phyloP scores from a whole-genome alignment of 2,888 invertebrate genomes.

The Cryptus viduatorius region DNA sequence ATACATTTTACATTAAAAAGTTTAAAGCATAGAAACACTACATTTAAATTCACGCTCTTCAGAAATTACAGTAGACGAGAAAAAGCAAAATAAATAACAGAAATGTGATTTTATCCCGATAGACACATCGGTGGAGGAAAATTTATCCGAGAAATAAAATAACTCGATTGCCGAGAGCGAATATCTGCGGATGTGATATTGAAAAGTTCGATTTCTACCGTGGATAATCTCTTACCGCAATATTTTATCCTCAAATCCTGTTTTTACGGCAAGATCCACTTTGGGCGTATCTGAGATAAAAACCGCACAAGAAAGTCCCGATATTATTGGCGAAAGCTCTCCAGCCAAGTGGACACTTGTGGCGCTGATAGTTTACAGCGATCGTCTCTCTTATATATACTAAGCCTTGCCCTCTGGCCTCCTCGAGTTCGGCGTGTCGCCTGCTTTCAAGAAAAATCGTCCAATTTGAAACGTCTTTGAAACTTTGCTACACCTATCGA shows the following conservation, averaged over 20 bases:
- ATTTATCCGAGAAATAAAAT: conserved; percentile 28
- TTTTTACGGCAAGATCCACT: conserved; percentile 62
- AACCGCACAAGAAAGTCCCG: conserved; percentile 48
- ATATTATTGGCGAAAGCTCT: conserved; percentile 66
- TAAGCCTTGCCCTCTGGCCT: conserved; percentile 11
- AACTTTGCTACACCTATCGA: conserved; percentile 18
- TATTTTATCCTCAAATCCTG: conserved; percentile 60
- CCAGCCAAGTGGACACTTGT: conserved; percentile 69
- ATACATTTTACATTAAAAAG: not conserved
- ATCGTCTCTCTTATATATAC: conserved; percentile 32
- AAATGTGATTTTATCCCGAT: not conserved
- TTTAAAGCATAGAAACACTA: not conserved
- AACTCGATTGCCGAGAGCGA: conserved; percentile 23
- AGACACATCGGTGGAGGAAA: not conserved
- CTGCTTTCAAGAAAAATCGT: conserved; percentile 36
- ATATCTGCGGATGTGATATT: conserved; percentile 32
- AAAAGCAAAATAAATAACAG: not conserved
- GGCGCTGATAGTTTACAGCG: conserved; percentile 69
- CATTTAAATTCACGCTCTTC: not conserved
- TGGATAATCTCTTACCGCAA: conserved; percentile 49
- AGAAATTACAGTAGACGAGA: not conserved
- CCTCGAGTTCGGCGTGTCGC: conserved; percentile 22
- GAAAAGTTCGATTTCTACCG: conserved; percentile 58
- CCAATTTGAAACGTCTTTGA: conserved; percentile 20
- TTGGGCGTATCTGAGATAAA: conserved; percentile 39